Percentiles rank a stretch among this genome's conserved stretches.
These are phyloP conservation scores for Dilophus febrilis DNA, from an alignment of 2,888 invertebrate genomes.

Conservation along the genomic window DNA sequence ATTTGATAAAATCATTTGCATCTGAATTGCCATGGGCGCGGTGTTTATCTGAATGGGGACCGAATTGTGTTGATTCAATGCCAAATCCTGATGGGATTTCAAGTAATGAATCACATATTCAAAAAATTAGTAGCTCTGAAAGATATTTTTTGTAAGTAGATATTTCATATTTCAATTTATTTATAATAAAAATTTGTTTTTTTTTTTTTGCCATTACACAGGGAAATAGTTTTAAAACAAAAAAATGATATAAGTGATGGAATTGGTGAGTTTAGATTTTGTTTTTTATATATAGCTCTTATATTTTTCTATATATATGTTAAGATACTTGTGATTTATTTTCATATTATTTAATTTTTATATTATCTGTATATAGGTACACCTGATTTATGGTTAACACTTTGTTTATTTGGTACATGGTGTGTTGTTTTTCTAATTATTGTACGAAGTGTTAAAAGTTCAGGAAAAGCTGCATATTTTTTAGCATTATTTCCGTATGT, in stretches of 20 bases:
- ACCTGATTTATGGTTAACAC: constrained; percentile 50
- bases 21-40: constrained; percentile 53
- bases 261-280: constrained; percentile 20
- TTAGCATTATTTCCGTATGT: constrained; percentile 76
- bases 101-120: neutral
- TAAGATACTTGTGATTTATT: neutral
- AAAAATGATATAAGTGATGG: constrained; percentile 29
- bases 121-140: constrained; percentile 35
- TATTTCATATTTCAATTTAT: neutral
- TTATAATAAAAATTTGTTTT: too few species aligned
- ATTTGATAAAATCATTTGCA: constrained; percentile 53
- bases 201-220: too few species aligned
- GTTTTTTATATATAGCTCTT: neutral
- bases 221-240: constrained; percentile 36
- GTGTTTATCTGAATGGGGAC: constrained; percentile 32
- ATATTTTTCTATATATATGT: too few species aligned
- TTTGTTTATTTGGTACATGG: constrained; percentile 53
- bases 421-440: constrained; percentile 48
- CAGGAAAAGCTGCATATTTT: constrained; percentile 73
- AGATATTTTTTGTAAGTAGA: constrained; percentile 38
- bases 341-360: constrained; percentile 5
- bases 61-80: constrained; percentile 21
- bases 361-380: constrained; percentile 23
- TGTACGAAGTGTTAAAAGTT: constrained; percentile 55
- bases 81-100: constrained; percentile 10